These are phyloP conservation scores for Apeltes quadracus DNA, from an alignment of 2,113 vertebrate genomes.

Conservation along the genomic window DNA sequence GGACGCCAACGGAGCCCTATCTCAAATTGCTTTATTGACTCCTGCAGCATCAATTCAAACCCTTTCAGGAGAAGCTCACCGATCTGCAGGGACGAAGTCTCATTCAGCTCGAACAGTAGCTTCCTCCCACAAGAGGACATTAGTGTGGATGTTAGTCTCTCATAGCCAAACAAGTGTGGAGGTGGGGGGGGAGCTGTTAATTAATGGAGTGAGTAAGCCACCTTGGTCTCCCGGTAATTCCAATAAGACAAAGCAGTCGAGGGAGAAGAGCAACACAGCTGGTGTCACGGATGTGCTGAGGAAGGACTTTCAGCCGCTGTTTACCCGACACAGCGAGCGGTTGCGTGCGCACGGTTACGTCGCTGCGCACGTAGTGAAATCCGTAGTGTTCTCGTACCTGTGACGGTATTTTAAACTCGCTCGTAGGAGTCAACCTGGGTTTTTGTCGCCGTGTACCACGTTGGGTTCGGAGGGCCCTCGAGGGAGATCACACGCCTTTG, in stretches of 20 bases:
- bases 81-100: conserved; percentile 56
- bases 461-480: too few species aligned
- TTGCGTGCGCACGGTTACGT: conserved; percentile 35
- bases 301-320: conserved; percentile 50
- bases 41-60: conserved; percentile 52
- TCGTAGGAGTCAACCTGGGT: background rate
- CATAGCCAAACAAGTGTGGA: conserved; percentile 42
- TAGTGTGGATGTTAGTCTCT: conserved; percentile 28
- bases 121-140: conserved; percentile 27
- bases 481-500: too few species aligned
- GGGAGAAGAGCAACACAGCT: conserved; percentile 70
- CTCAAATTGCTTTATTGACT: conserved; percentile 74
- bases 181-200: conserved; percentile 42
- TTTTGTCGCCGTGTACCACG: too few species aligned
- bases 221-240: conserved; percentile 76
- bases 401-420: too few species aligned
- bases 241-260: conserved; percentile 75
- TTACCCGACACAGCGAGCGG: conserved; percentile 26
- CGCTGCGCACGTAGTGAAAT: too few species aligned
- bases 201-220: conserved; percentile 77
- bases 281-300: conserved; percentile 63
- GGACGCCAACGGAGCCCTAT: conserved; percentile 47
- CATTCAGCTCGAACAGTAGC: conserved; percentile 36
- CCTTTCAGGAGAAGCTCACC: conserved; percentile 36
- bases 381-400: too few species aligned